phyloP scores from a whole-genome alignment of 2,797 vertebrate genomes.

The Epinephelus coioides region DNA sequence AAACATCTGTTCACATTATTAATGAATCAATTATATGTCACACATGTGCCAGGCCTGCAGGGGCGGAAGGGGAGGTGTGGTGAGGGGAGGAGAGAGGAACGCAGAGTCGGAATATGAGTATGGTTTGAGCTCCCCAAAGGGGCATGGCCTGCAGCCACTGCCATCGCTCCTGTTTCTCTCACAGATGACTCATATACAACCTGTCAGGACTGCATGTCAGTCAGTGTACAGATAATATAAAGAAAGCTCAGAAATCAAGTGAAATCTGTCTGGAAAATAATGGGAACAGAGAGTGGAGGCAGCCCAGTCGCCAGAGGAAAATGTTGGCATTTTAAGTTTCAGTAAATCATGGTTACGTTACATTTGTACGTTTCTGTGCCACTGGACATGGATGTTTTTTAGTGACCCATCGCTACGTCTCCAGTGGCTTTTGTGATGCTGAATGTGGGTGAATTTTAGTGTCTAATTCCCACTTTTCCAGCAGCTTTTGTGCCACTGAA shows the following conservation, averaged over 20 bases:
- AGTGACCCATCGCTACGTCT: too few relatives aligned
- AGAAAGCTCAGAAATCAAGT: conserved; percentile 16
- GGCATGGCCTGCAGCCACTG: conserved; percentile 57
- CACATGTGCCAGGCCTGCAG: conserved; percentile 81
- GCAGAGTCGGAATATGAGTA: conserved; percentile 46
- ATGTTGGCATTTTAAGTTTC: too few relatives aligned
- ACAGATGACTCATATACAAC: conserved; percentile 62
- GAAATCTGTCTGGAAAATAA: conserved; percentile 18
- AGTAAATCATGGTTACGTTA: too few relatives aligned
- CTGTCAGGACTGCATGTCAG: conserved; percentile 45
- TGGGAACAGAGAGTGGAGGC: neutral
- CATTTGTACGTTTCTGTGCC: too few relatives aligned
- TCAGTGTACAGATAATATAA: conserved; percentile 17
- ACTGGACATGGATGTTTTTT: too few relatives aligned
- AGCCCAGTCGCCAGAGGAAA: too few relatives aligned
- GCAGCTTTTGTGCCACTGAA: too few relatives aligned
- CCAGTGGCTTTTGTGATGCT: too few relatives aligned
- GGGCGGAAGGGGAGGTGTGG: conserved; percentile 29
- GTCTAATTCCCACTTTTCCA: too few relatives aligned
- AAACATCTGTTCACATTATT: conserved; percentile 87
- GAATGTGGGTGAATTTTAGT: too few relatives aligned
- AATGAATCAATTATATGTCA: conserved; percentile 87
- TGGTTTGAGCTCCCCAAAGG: conserved; percentile 49
- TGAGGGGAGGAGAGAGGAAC: conserved; percentile 20
- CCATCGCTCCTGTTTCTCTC: conserved; percentile 44